phyloP scores from a whole-genome alignment of 1,140 invertebrate genomes.

The Onthophagus taurus region DNA sequence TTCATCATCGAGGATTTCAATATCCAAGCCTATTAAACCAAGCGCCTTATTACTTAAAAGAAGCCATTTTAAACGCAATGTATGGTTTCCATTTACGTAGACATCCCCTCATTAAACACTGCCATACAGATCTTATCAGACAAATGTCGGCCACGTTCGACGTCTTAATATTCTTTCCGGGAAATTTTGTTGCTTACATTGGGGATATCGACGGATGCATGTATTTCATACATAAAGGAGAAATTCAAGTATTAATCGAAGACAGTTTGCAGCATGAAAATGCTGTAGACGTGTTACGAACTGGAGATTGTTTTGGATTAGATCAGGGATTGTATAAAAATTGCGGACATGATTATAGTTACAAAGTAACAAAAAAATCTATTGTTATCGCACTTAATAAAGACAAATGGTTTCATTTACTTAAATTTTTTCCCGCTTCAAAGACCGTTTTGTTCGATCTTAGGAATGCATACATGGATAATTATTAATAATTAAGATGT shows the following conservation, averaged over 20 bases:
- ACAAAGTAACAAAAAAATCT: constrained; percentile 10
- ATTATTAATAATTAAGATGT: no score
- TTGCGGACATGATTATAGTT: constrained; percentile 16
- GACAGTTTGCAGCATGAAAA: constrained; percentile 13
- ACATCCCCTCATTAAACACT: constrained; percentile 14
- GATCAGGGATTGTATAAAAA: constrained; percentile 14
- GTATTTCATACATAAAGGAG: constrained; percentile 18
- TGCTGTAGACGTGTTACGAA: constrained; percentile 11
- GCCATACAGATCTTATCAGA: constrained; percentile 18
- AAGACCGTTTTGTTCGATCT: constrained; percentile 1
- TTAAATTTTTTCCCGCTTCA: constrained; percentile 14
- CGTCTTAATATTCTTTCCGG: constrained; percentile 7
- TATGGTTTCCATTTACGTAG: constrained; percentile 19
- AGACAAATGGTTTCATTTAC: constrained; percentile 9
- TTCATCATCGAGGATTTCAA: constrained; percentile 12
- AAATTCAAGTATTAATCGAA: constrained; percentile 16
- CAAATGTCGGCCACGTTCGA: constrained; percentile 13
- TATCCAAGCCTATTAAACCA: constrained; percentile 15
- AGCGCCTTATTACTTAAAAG: constrained; percentile 19
- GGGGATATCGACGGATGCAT: constrained; percentile 11
- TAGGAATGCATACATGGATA: no score
- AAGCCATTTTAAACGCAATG: constrained; percentile 20
- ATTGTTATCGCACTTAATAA: constrained; percentile 8
- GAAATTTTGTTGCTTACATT: constrained; percentile 5
- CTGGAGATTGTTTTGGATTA: constrained; percentile 18